Base-by-base conservation (phyloP, 2,113 vertebrate species). In the Chloroceryle aenea region DNA sequence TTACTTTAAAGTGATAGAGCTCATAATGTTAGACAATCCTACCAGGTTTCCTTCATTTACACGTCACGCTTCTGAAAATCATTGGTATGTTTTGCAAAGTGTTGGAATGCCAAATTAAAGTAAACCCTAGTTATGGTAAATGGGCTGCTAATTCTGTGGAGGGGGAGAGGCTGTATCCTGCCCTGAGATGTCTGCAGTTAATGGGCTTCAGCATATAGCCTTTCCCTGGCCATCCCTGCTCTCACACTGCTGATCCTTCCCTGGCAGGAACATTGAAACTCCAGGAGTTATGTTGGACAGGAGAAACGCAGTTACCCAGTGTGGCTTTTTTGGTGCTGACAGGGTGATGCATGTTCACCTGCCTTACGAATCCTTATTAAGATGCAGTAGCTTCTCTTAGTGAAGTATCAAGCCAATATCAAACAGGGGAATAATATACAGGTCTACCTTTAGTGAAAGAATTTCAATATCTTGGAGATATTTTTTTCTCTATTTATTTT, bases 281-380 rank as follows among this genome's bases (percentile, higher is more conserved):
- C 27, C 36, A 3, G 14, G 21, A 32, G 48, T 38, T 38, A 14
- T 0, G 0, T 3, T 26, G 75, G 45, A 5, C 2, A 10, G 63
- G 40, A 73, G 58, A n/a, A 61, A 23, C 19, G 26, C 66, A n/a
- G 1, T 48, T 34, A 1, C 6, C 0, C 1, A 6, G 14, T 79
- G 12, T 63, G 77, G 20, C 66, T 3, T 55, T 64, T 47, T 45
- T 36, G 55, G 30, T 43, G 38, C 84, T 86, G 87, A 32, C 69
- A 63, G 68, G 38, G 29, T 59, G 67, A 34, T 50, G 7, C 25
- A 36, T 68, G 42, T 34, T 63, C 55, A 45, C 45, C 64, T 74
- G 87, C 84, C 52, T 62, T 25, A 14, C 0, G 1, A 27, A 83
- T 73, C 79, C 71, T 85, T 25, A 45, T 89, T 50, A 72, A 67